Base-by-base conservation (phyloP, 2,113 vertebrate species). In the Ancistrus triradiatus region DNA sequence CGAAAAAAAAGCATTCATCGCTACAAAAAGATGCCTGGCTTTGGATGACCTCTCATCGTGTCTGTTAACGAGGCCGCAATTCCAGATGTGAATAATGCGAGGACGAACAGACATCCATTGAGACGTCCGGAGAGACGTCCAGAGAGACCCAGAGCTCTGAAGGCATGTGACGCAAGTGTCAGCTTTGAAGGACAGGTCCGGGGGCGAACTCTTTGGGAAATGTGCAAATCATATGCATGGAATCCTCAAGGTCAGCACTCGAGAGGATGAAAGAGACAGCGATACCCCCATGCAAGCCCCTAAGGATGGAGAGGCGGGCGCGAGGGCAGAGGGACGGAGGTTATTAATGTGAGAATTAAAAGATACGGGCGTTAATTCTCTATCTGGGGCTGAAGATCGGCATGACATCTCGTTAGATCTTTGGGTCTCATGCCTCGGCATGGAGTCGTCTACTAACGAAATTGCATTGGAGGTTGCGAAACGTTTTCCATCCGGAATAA, bases 401-500 rank as follows among this genome's bases (percentile, higher is more conserved):
- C 55, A 65, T 35, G 55, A 44, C 27, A 38, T 10, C 21, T 18
- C 38, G 47, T 75, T 71, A 75, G 61, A 65, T 48, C 6, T 44
- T 18, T n/a, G n/a, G 50, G 61, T 63, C 48, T 63, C 14, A 73
- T 69, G 65, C 49, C 53, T 22, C 53, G 58, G 21, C 72, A 75
- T 61, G 65, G 9, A 63, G 49, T 4, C 37, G 56, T 66, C 66
- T 69, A 70, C 75, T 74, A 47, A 44, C 33, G 37, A 68, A 73
- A 77, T 52, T 69, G 58, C 66, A 58, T 74, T 25, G 19, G 66
- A 74, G 66, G 74, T 70, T 38, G 63, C 63, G 31, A 69, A 70
- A 66, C 18, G 63, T 63, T 66, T 77, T 55, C 61, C 46, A 53
- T 57, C 64, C 44, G 46, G 66, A 73, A 63, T 77, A 77, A 77